Percentiles rank a stretch among this genome's conserved stretches.
phyloP scores from a whole-genome alignment of 2,797 vertebrate species.

The Falco concolor region DNA sequence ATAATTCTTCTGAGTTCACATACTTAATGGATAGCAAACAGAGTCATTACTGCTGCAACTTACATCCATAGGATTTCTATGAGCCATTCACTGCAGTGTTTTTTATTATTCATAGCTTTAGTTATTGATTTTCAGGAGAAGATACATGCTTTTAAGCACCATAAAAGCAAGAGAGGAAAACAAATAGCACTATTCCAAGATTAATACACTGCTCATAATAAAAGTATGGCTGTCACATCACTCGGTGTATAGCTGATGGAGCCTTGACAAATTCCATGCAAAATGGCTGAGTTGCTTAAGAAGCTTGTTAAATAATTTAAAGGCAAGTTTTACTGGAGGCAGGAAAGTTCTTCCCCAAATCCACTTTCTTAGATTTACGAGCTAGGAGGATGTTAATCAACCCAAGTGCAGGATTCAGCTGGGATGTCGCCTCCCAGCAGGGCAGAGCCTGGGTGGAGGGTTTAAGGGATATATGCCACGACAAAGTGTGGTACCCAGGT shows the following conservation, averaged over 20 bases:
- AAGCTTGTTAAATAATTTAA: conserved; percentile 42
- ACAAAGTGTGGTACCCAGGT: accelerated
- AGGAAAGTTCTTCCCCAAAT: conserved; percentile 35
- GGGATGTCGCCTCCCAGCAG: background rate
- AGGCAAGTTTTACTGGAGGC: conserved; percentile 5
- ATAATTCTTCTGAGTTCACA: conserved; percentile 70
- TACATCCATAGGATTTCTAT: conserved; percentile 25
- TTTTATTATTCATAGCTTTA: conserved; percentile 65
- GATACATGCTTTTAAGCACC: conserved; percentile 58
- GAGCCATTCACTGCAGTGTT: conserved; percentile 37
- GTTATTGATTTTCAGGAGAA: conserved; percentile 63
- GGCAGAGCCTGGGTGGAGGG: background rate
- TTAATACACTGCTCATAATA: conserved; percentile 29
- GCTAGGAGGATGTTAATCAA: background rate
- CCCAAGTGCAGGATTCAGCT: accelerated
- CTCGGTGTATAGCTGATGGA: background rate
- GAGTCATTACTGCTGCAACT: conserved; percentile 53
- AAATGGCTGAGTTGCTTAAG: conserved; percentile 32
- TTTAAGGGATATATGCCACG: accelerated
- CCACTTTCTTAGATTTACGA: background rate
- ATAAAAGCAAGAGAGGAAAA: conserved; percentile 52
- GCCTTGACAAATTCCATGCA: conserved; percentile 31
- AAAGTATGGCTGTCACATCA: conserved; percentile 16
- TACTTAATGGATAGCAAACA: conserved; percentile 69
- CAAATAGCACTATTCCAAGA: conserved; percentile 48